Conservation (phyloP, 1,140 invertebrate genomes). For the Steinernema feltiae region DNA sequence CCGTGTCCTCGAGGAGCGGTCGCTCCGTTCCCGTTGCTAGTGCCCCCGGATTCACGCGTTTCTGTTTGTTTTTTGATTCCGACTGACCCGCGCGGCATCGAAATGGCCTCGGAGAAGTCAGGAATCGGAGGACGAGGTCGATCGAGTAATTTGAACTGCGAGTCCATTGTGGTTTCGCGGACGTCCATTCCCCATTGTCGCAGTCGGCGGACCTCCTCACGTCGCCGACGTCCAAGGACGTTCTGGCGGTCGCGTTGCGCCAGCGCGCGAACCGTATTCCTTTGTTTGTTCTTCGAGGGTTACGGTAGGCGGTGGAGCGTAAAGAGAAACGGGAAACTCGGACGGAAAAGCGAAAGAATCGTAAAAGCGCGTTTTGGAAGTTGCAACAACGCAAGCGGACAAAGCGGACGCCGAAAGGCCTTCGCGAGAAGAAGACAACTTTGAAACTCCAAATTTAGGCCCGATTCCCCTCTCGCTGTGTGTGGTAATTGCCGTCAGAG, state of each 20-base stretch:
- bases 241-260: slow-evolving; percentile 4
- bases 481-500: background rate
- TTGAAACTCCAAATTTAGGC: background rate
- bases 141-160: slow-evolving; percentile 8
- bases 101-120: slow-evolving; percentile 9
- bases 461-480: background rate
- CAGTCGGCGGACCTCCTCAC: background rate
- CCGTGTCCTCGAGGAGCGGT: background rate
- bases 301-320: background rate
- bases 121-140: slow-evolving; percentile 12
- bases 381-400: background rate
- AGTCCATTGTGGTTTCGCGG: slow-evolving; percentile 13
- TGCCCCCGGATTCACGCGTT: no score
- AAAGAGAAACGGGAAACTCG: background rate
- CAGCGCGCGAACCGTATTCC: background rate
- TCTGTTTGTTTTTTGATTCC: no score
- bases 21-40: background rate
- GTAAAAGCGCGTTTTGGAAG: background rate
- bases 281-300: background rate
- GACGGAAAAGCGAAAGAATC: background rate
- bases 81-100: no score
- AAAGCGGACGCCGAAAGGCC: background rate
- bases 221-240: background rate
- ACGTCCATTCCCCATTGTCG: slow-evolving; percentile 7
- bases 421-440: background rate